Evolutionary conservation across 2,113 vertebrate genomes (phyloP).

Genomic region (Xiphorhynchus elegans): DNA sequence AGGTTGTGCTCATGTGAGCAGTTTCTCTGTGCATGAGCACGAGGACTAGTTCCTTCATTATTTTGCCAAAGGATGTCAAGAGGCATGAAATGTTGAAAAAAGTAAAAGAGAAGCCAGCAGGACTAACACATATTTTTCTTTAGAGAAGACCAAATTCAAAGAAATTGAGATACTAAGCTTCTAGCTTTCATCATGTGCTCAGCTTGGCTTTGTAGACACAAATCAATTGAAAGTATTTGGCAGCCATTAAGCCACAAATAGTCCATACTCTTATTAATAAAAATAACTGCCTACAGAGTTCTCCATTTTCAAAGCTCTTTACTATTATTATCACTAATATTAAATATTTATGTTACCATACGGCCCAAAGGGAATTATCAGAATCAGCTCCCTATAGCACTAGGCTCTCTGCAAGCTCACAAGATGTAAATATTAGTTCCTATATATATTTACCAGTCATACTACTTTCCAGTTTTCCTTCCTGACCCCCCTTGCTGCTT

Average conservation of each 20-base stretch:
- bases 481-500: neutral
- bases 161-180: neutral
- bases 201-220: neutral
- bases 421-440: neutral
- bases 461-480: neutral
- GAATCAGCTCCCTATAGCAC: neutral
- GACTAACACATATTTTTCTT: neutral
- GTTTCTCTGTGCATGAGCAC: rapidly evolving
- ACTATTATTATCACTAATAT: neutral
- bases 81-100: neutral
- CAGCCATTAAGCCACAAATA: neutral
- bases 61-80: neutral
- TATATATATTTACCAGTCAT: neutral
- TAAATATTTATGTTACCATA: slow-evolving; percentile 5
- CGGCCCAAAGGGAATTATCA: neutral
- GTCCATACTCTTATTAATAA: slow-evolving; percentile 2
- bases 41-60: rapidly evolving
- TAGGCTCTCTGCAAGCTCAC: neutral
- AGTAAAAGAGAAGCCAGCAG: neutral
- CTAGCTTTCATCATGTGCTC: neutral
- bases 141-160: neutral
- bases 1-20: neutral
- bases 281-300: neutral
- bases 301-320: slow-evolving; percentile 19
- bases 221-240: slow-evolving; percentile 20